A percentile compares a stretch with the other conserved stretches of the same genome.
Evolutionary conservation across 2,113 vertebrate genomes (phyloP).

Genomic region (Passer montanus): DNA sequence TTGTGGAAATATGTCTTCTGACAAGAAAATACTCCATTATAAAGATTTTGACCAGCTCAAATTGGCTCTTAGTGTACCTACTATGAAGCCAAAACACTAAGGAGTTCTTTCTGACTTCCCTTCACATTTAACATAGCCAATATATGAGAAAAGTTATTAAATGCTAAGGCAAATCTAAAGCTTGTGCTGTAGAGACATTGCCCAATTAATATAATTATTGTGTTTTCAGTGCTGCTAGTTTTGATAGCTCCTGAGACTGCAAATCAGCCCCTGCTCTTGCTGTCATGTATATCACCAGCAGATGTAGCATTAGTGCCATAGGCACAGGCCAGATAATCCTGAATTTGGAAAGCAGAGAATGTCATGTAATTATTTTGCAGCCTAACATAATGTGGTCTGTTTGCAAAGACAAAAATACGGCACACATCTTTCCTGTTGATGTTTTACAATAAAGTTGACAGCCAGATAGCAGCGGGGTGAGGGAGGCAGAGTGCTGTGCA

Average conservation of each 20-base stretch:
- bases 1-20: not conserved
- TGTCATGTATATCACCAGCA: conserved; percentile 41
- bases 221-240: conserved; percentile 5
- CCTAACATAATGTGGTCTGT: conserved; percentile 1
- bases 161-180: not conserved
- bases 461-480: not conserved
- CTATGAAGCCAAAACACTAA: not conserved
- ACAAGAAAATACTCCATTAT: not conserved
- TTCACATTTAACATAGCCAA: not conserved
- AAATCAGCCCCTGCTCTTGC: conserved; percentile 26
- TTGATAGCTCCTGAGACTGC: conserved; percentile 11
- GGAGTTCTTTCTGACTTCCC: not conserved
- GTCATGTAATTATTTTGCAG: conserved; percentile 49
- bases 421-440: not conserved
- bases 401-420: conserved; percentile 6
- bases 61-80: not conserved
- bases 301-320: conserved; percentile 40
- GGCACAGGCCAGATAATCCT: conserved; percentile 39
- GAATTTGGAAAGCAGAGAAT: conserved; percentile 46
- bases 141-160: not conserved
- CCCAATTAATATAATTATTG: conserved; percentile 23
- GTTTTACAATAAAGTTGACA: conserved; percentile 36
- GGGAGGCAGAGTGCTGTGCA: not conserved
- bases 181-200: not conserved
- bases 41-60: not conserved